These are phyloP conservation scores for Ailuropoda melanoleuca DNA, from an alignment of 2,113 vertebrate genomes.

Conservation along the genomic window DNA sequence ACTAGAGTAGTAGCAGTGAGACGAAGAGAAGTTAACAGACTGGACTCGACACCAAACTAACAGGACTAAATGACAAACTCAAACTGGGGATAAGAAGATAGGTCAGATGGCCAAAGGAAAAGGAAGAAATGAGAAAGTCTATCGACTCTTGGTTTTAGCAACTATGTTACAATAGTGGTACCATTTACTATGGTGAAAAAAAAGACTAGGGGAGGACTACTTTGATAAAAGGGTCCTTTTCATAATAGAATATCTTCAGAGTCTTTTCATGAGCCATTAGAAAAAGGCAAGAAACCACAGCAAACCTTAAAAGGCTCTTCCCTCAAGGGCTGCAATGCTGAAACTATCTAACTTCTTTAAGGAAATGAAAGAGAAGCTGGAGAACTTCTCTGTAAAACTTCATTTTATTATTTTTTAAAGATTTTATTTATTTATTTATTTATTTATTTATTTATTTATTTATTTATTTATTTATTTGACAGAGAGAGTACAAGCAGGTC, in stretches of 20 bases:
- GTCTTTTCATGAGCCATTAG: constrained; percentile 21
- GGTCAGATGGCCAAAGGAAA: background rate
- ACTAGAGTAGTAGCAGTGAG: background rate
- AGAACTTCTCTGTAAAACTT: constrained; percentile 57
- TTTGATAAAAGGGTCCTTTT: constrained; percentile 38
- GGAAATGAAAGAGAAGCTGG: constrained; percentile 46
- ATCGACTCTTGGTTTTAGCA: background rate
- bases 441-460: no score
- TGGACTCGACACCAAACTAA: background rate
- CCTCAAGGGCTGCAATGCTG: background rate
- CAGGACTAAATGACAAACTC: background rate
- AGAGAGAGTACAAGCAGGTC: no score
- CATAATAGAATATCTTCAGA: constrained; percentile 40
- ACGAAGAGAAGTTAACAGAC: background rate
- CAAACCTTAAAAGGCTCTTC: constrained; percentile 35
- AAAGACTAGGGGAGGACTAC: background rate
- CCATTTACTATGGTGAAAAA: background rate
- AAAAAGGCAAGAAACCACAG: constrained; percentile 51
- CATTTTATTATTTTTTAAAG: background rate
- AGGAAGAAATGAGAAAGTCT: background rate
- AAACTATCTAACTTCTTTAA: constrained; percentile 27
- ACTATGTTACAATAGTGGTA: background rate
- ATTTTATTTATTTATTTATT: no score
- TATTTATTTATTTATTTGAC: no score
- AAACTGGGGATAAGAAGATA: background rate